Percentiles rank a stretch among this genome's conserved stretches.
Evolutionary conservation across 2,797 vertebrate genomes (phyloP).

Genomic region (Botia almorhae): DNA sequence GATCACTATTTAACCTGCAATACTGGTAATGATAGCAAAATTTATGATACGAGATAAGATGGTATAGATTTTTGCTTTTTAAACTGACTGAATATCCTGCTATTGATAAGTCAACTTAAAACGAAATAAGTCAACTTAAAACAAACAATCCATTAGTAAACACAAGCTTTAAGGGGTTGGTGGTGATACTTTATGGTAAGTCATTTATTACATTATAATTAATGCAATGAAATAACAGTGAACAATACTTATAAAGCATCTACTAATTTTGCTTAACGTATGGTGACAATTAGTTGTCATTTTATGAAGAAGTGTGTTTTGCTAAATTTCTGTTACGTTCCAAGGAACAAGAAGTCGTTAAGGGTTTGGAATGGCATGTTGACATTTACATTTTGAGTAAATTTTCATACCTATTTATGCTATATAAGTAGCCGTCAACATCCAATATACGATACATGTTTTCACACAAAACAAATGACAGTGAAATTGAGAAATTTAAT

Average conservation of each 20-base stretch:
- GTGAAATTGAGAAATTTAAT: slow-evolving; percentile 25
- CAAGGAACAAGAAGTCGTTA: too few species aligned
- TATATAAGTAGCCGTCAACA: background rate
- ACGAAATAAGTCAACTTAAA: background rate
- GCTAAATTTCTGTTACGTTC: background rate
- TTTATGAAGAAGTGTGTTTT: background rate
- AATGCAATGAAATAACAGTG: too few species aligned
- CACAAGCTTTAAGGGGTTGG: background rate
- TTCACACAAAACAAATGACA: slow-evolving; percentile 19
- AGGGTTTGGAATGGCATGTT: too few species aligned
- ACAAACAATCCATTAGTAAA: background rate
- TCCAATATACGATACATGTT: background rate
- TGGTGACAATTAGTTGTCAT: background rate
- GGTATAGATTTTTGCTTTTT: background rate
- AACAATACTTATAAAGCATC: too few species aligned
- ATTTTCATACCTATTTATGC: background rate
- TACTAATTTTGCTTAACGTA: background rate
- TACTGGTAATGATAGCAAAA: background rate
- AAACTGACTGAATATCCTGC: background rate
- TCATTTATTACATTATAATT: too few species aligned
- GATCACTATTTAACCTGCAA: background rate
- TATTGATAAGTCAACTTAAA: background rate
- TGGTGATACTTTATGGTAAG: too few species aligned
- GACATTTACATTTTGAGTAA: background rate
- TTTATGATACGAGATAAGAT: too few species aligned